Evolutionary conservation across 2,113 vertebrate species (phyloP), one percentile per base, ranked within the genome.

Genomic region (Atrichornis clamosus): DNA sequence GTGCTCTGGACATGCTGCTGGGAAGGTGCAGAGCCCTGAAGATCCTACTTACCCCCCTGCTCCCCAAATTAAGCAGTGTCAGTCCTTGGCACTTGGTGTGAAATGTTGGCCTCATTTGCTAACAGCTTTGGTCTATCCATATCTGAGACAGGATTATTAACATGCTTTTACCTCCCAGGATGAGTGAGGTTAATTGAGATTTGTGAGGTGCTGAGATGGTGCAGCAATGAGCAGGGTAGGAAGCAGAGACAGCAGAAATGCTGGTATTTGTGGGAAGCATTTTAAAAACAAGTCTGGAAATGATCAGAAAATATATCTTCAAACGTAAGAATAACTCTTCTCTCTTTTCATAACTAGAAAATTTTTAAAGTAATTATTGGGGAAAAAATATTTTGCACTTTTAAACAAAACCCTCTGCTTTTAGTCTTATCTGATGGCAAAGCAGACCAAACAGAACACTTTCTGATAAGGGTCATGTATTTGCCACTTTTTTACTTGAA

Each of bases 181-280:
- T 82, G 79, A 23, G 64, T 80, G 79, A 90, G 92, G 93, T 92
- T 96, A 90, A 95, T 78, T 96, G 90, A 93, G 96, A 93, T 92
- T 93, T 95, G 90, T 78, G 85, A 96, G 88, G 82, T 72, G 76
- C 67, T 94, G 30, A 13, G 72, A 41, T 70, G 35, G 42, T 33
- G 79, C 44, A 41, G 64, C n/a, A 82, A 53, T 60, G 56, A 96
- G 80, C 20, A 13, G 3, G 5, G 49, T 27, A 86, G 60, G 84
- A 86, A 78, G n/a, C 1, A 18, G 39, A 89, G 60, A 39, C n/a
- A n/a, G 83, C 30, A 67, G 47, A 32, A 86, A 37, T 27, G 27
- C 22, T 6, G 20, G 8, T 77, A 24, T 90, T 70, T 68, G 32
- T 64, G 60, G 47, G 17, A 90, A 78, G n/a, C 18, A 4, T 86